These are phyloP conservation scores for Proterorhinus semilunaris DNA, from an alignment of 2,113 vertebrate species.

Conservation along the genomic window DNA sequence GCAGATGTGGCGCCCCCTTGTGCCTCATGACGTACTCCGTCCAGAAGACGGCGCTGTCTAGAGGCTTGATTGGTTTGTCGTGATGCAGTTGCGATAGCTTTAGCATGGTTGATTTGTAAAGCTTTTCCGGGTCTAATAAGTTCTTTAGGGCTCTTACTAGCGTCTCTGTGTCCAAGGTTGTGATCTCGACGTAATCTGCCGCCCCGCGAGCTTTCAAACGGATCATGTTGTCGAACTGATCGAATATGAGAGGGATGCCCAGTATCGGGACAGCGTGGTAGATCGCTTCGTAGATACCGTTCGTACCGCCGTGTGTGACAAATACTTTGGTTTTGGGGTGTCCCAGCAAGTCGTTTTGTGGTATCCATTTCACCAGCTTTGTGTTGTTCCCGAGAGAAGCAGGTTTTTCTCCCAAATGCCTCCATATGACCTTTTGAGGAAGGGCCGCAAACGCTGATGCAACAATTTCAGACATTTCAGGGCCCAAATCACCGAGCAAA, in stretches of 20 bases:
- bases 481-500: slow-evolving; percentile 50
- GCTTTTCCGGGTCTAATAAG: slow-evolving; percentile 51
- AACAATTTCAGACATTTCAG: slow-evolving; percentile 39
- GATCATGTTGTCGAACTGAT: slow-evolving; percentile 67
- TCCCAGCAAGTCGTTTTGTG: slow-evolving; percentile 60
- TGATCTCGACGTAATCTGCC: slow-evolving; percentile 55
- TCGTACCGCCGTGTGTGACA: slow-evolving; percentile 64
- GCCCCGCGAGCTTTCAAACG: slow-evolving; percentile 49
- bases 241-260: slow-evolving; percentile 66
- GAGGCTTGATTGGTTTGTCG: slow-evolving; percentile 63
- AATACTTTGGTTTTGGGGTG: slow-evolving; percentile 62
- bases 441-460: slow-evolving; percentile 63
- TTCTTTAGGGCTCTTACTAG: slow-evolving; percentile 50
- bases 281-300: slow-evolving; percentile 66
- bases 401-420: slow-evolving; percentile 51
- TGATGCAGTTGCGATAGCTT: slow-evolving; percentile 64
- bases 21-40: slow-evolving; percentile 67
- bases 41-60: slow-evolving; percentile 68
- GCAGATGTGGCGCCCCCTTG: slow-evolving; percentile 53
- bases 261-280: slow-evolving; percentile 64
- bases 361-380: slow-evolving; percentile 64
- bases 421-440: slow-evolving; percentile 72
- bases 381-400: slow-evolving; percentile 61
- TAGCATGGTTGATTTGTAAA: slow-evolving; percentile 64
- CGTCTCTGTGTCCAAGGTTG: slow-evolving; percentile 40